Conservation (phyloP, 2,113 vertebrate genomes). For the Scortum barcoo region DNA sequence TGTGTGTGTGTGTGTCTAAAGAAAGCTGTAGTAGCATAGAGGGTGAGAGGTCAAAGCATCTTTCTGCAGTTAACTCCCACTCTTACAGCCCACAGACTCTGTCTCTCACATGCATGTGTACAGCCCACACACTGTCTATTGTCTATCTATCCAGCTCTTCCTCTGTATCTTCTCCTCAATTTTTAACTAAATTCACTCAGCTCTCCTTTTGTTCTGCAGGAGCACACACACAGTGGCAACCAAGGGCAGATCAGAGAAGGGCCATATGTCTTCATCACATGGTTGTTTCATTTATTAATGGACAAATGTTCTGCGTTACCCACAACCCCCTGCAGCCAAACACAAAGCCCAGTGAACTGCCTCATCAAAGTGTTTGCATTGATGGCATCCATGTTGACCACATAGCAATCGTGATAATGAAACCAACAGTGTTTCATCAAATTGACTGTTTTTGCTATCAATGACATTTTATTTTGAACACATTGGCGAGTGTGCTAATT, state of each 20-base stretch:
- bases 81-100: slow-evolving; percentile 43
- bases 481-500: too few relatives aligned
- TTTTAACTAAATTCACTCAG: slow-evolving; percentile 33
- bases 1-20: slow-evolving; percentile 11
- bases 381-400: not conserved
- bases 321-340: slow-evolving; percentile 46
- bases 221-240: slow-evolving; percentile 19
- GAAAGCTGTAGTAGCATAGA: slow-evolving; percentile 23
- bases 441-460: not conserved
- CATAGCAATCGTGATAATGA: not conserved
- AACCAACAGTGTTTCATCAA: not conserved
- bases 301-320: slow-evolving; percentile 27
- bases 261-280: slow-evolving; percentile 68
- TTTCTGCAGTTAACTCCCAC: slow-evolving; percentile 60
- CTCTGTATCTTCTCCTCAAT: slow-evolving; percentile 6
- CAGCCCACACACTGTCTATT: slow-evolving; percentile 47
- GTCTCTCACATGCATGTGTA: slow-evolving; percentile 24
- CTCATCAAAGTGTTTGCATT: not conserved
- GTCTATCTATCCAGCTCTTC: not conserved
- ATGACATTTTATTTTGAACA: too few relatives aligned
- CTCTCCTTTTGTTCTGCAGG: slow-evolving; percentile 7
- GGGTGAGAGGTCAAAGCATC: slow-evolving; percentile 46
- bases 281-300: slow-evolving; percentile 71
- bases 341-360: slow-evolving; percentile 7
- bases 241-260: slow-evolving; percentile 46